These are phyloP conservation scores for Epinephelus awoara DNA, from an alignment of 2,797 vertebrate genomes.

Conservation along the genomic window DNA sequence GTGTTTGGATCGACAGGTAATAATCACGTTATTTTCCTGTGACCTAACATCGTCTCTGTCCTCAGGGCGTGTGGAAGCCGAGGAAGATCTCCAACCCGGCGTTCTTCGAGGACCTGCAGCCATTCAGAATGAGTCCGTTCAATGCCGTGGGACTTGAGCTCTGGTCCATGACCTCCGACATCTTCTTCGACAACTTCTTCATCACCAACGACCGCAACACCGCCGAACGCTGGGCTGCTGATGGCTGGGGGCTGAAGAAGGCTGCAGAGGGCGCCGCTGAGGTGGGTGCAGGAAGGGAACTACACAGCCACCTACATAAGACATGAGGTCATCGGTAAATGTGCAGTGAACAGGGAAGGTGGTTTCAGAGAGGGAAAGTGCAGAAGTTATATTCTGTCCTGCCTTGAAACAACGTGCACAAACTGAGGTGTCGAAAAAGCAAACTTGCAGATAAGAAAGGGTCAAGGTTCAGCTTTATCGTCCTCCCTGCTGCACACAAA, in stretches of 20 bases:
- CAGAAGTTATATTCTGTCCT: too few relatives aligned
- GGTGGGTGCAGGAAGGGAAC: slow-evolving; percentile 77
- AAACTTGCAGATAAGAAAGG: too few relatives aligned
- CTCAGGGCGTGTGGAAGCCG: slow-evolving; percentile 97
- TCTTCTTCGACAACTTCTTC: slow-evolving; percentile 99
- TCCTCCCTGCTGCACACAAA: too few relatives aligned
- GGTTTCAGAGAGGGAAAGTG: too few relatives aligned
- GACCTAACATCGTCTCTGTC: neutral
- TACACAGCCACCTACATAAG: too few relatives aligned
- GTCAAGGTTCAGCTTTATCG: too few relatives aligned
- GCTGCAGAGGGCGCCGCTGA: slow-evolving; percentile 96
- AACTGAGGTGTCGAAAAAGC: too few relatives aligned
- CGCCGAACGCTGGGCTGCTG: slow-evolving; percentile 92
- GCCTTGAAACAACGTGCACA: too few relatives aligned
- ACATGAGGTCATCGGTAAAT: too few relatives aligned
- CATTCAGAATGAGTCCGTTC: slow-evolving; percentile 95
- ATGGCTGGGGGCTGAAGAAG: slow-evolving; percentile 98
- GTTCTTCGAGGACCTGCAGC: slow-evolving; percentile 97
- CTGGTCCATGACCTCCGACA: slow-evolving; percentile 99
- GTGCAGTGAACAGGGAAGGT: too few relatives aligned
- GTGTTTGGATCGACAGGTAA: too few relatives aligned
- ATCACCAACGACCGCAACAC: slow-evolving; percentile 91
- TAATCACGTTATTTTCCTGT: too few relatives aligned
- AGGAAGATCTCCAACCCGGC: slow-evolving; percentile 95
- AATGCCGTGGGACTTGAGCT: slow-evolving; percentile 96